Percentiles rank a stretch among this genome's conserved stretches.
phyloP scores from a whole-genome alignment of 2,888 invertebrate genomes.

The Drosophila mulleri region DNA sequence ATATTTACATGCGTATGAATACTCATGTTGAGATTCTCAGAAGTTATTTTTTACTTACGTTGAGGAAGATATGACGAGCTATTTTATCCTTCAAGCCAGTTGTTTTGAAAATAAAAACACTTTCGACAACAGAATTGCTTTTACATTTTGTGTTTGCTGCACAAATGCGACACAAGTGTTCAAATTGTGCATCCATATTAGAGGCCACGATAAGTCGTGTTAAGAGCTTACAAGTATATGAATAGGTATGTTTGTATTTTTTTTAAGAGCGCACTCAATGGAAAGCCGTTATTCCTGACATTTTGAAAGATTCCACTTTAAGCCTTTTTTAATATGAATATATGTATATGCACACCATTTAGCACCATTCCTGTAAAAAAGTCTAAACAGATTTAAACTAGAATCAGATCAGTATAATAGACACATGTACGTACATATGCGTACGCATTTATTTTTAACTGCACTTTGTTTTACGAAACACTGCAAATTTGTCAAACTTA shows the following conservation, averaged over 20 bases:
- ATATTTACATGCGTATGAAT: too few species aligned
- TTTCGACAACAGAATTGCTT: constrained; percentile 79
- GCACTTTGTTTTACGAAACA: constrained; percentile 34
- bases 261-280: constrained; percentile 1
- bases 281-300: constrained; percentile 4
- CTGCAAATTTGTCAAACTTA: constrained; percentile 39
- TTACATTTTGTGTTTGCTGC: constrained; percentile 81
- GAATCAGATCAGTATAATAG: not conserved
- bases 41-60: constrained; percentile 64
- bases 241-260: not conserved
- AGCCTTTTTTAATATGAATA: not conserved
- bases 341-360: not conserved
- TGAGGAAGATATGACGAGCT: constrained; percentile 73
- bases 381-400: constrained; percentile 1
- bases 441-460: constrained; percentile 48
- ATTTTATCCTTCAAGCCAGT: constrained; percentile 79
- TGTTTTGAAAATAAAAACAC: constrained; percentile 82
- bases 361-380: constrained; percentile 18
- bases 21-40: not conserved
- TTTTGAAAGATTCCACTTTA: constrained; percentile 21
- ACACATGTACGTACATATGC: not conserved
- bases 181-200: constrained; percentile 79
- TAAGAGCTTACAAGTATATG: constrained; percentile 8
- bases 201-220: constrained; percentile 7
- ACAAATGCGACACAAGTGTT: constrained; percentile 81